phyloP scores from a whole-genome alignment of 2,797 vertebrate genomes.

The Spondyliosoma cantharus region DNA sequence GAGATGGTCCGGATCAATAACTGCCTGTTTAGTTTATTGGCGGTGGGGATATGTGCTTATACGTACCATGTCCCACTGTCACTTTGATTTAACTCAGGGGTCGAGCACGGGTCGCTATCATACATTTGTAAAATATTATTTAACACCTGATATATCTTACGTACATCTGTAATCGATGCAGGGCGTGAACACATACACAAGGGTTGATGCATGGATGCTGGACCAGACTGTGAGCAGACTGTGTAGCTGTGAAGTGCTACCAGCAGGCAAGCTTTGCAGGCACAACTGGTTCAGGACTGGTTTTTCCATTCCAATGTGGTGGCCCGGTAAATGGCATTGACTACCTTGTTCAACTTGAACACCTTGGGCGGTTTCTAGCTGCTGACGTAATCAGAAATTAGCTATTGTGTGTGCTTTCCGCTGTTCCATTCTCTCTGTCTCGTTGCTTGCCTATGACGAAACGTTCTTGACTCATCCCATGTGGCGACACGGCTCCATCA shows the following conservation, averaged over 20 bases:
- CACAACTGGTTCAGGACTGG: neutral
- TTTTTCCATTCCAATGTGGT: neutral
- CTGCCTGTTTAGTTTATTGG: slow-evolving; percentile 86
- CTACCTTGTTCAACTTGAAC: neutral
- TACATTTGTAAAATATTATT: slow-evolving; percentile 83
- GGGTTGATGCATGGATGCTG: slow-evolving; percentile 9
- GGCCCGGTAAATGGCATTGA: neutral
- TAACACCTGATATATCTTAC: slow-evolving; percentile 77
- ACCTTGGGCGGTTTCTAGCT: neutral
- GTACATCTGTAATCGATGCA: slow-evolving; percentile 70
- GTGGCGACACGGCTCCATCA: neutral
- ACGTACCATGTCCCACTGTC: slow-evolving; percentile 72
- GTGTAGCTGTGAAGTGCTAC: neutral
- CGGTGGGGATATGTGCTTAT: slow-evolving; percentile 70
- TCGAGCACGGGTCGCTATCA: slow-evolving; percentile 67
- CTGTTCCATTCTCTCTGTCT: neutral
- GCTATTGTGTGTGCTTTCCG: neutral
- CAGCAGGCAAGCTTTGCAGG: neutral
- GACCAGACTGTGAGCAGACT: slow-evolving; percentile 7
- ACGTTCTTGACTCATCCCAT: neutral
- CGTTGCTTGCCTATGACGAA: neutral
- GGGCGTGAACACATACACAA: slow-evolving; percentile 48
- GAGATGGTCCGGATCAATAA: slow-evolving; percentile 82
- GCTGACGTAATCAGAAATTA: neutral
- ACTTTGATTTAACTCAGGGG: slow-evolving; percentile 81